Conservation (phyloP, 2,888 invertebrate species). For the Cataglyphis cursor region DNA sequence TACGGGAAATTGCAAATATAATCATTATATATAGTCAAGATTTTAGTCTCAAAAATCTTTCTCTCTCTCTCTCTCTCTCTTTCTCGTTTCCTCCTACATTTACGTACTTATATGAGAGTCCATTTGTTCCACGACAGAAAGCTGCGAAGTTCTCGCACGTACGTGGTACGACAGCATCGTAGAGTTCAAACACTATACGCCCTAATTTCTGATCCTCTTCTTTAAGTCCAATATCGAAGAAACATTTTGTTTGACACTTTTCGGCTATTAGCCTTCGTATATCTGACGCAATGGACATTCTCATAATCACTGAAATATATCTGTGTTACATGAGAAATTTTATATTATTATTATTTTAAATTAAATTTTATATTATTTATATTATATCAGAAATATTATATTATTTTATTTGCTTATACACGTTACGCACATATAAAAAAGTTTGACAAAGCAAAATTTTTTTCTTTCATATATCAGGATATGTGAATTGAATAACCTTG, state of each 20-base stretch:
- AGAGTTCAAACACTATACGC: conserved; percentile 84
- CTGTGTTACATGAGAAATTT: conserved; percentile 11
- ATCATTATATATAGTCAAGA: neutral
- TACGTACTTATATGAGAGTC: conserved; percentile 83
- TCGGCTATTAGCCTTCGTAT: conserved; percentile 1
- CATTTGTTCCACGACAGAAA: conserved; percentile 82
- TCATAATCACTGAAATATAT: conserved; percentile 21
- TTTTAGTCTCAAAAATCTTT: neutral
- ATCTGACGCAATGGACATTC: neutral
- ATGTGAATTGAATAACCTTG: conserved; percentile 57
- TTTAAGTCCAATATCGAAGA: conserved; percentile 81
- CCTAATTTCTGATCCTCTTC: conserved; percentile 80
- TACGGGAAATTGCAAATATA: neutral
- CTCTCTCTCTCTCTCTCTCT: conserved; percentile 89
- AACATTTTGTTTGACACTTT: conserved; percentile 77
- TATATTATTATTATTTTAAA: neutral
- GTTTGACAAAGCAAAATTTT: conserved; percentile 57
- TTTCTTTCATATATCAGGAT: conserved; percentile 16
- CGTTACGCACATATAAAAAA: neutral
- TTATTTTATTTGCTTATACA: neutral
- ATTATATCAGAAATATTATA: too few relatives aligned
- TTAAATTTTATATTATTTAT: too few relatives aligned
- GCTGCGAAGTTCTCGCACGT: conserved; percentile 85
- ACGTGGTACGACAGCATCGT: conserved; percentile 82
- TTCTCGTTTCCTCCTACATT: conserved; percentile 89